Evolutionary conservation across 2,113 vertebrate species (phyloP), one percentile per base, ranked within the genome.

Genomic region (Craseonycteris thonglongyai): DNA sequence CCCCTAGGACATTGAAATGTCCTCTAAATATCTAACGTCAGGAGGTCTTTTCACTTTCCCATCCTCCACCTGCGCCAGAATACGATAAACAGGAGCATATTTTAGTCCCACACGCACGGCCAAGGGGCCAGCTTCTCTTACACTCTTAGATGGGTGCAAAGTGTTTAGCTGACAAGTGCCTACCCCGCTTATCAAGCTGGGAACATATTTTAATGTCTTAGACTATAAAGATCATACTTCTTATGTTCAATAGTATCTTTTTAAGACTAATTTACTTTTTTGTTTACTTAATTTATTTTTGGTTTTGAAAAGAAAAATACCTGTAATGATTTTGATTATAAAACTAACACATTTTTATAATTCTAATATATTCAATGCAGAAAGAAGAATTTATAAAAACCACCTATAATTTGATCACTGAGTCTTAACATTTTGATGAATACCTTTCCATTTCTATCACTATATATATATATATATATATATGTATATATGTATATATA

Each of bases 71-170:
- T 30, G 15, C 42, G 26, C 6, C 0, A 26, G 7, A 58, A 58
- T 14, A 21, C 6, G 2, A 30, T 59, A 40, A 69, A 42, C 0
- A 56, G 7, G 63, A 87, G 15, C 4, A 18, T 24, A 19, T 26
- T 54, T 40, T 59, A 26, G 7, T 26, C 6, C 3, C 2, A 26
- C 2, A 18, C 6, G 2, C 2, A 5, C 54, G 28, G 18, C 7
- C 33, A 4, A 15, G 40, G 30, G 6, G 5, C 40, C 3, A 19
- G 6, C 6, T 26, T 74, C 5, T 54, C 59, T 33, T 9, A 7
- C 16, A 2, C 5, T 54, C 59, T 33, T 9, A 7, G 21, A 2
- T 13, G n/a, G 38, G 2, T 33, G 2, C 18, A 9, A 7, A 26
- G 8, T 28, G 26, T 51, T 12, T 12, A 56, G 30, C 16, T 58